These are phyloP conservation scores for Melikaiella ostensackeni DNA, from an alignment of 2,888 invertebrate species.

Conservation along the genomic window DNA sequence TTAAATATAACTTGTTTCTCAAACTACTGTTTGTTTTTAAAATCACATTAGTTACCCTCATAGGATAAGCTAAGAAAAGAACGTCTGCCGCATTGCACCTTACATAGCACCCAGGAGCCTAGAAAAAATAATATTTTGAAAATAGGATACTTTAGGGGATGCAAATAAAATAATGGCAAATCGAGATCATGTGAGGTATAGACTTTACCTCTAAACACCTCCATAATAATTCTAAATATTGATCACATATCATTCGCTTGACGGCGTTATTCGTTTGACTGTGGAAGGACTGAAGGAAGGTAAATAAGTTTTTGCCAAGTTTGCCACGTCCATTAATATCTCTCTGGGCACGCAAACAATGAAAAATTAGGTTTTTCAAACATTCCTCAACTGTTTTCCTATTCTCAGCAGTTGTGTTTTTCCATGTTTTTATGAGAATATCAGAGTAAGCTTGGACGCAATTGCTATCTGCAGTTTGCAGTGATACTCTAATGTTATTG, in stretches of 20 bases:
- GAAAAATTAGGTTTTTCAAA: conserved; percentile 55
- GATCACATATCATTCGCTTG: conserved; percentile 50
- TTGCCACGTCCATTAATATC: conserved; percentile 48
- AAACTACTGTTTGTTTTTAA: conserved; percentile 19
- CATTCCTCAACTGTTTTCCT: conserved; percentile 56
- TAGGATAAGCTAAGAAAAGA: conserved; percentile 54
- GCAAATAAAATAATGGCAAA: too few relatives aligned
- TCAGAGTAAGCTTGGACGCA: conserved; percentile 51
- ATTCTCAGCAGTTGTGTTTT: conserved; percentile 38
- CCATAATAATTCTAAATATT: conserved; percentile 55
- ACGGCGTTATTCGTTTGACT: conserved; percentile 41
- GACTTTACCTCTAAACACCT: conserved; percentile 56
- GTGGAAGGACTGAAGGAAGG: conserved; percentile 53
- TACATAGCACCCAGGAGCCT: conserved; percentile 56
- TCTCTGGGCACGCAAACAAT: conserved; percentile 55
- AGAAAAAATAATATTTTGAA: conserved; percentile 18
- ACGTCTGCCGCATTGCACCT: conserved; percentile 61
- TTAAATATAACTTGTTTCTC: conserved; percentile 40
- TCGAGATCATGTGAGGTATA: too few relatives aligned
- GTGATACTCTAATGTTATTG: conserved; percentile 51
- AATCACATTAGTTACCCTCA: conserved; percentile 31
- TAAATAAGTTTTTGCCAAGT: conserved; percentile 56
- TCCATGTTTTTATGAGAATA: conserved; percentile 56
- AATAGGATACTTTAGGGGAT: neutral
- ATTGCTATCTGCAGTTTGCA: conserved; percentile 48